Base-by-base conservation (phyloP, 2,888 invertebrate species). In the Coleophora flavipennella region DNA sequence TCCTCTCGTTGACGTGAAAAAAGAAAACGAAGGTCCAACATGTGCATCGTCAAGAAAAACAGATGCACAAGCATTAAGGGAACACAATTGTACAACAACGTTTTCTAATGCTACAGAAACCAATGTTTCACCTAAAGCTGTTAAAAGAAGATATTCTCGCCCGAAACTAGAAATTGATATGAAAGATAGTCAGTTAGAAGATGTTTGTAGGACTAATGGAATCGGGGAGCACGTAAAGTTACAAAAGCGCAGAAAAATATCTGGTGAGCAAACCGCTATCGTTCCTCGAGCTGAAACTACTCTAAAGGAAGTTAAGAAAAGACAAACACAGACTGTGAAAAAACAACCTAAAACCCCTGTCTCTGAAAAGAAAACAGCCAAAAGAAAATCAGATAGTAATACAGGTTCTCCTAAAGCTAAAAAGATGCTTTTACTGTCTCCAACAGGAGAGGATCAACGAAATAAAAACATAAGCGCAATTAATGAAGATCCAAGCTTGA, bases 151-250 rank as follows among this genome's bases (percentile, higher is more conserved):
- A 51, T 74, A 79, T 52, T 85, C 85, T 1, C 71, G 67, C 46
- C 78, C 85, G 13, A 85, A 85, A 48, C 50, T 85, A 39, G 85
- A 85, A 44, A 84, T 85, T 8, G 83, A 85, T 45, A 74, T 84
- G 75, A 78, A 76, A 54, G 81, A 85, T 46, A 75, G 75, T 11
- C 78, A 80, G 46, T 67, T 85, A 3, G 81, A 84, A 33, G 83
- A 83, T 32, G 62, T 59, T 37, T 76, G 81, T 50, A 80, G 75
- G 55, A 77, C 84, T 0, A 85, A 85, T 46, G 81, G 85, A 2
- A 85, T 85, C 9, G 84, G 85, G n/a, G 85, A 85, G 49, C 85
- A 85, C 40, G 85, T 85, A 0, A 85, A 86, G 45, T 60, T 85
- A 33, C 79, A 84, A 41, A 87, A 86, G 52, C 75, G 87, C 33